These are phyloP conservation scores for Agrochola lota DNA, from an alignment of 2,888 invertebrate genomes.

Conservation along the genomic window DNA sequence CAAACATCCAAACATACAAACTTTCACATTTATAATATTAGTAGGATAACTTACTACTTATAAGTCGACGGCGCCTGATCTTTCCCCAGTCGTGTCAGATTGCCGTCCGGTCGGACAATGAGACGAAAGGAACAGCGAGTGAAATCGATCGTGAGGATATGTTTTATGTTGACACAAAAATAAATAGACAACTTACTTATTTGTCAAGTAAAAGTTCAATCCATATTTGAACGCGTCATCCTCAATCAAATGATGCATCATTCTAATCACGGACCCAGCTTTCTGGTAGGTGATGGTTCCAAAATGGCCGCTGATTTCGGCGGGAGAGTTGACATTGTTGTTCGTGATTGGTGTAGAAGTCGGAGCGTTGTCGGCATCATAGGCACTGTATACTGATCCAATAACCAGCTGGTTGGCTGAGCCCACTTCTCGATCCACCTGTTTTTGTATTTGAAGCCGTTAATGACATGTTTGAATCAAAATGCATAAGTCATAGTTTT, in stretches of 20 bases:
- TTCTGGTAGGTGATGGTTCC: constrained; percentile 93
- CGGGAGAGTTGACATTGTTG: constrained; percentile 89
- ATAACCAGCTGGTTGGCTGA: constrained; percentile 91
- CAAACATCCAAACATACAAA: too few relatives aligned
- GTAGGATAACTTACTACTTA: too few relatives aligned
- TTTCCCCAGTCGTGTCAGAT: too few relatives aligned
- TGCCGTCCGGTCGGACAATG: too few relatives aligned
- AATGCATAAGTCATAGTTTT: too few relatives aligned
- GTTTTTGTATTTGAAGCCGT: constrained; percentile 7
- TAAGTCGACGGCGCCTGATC: too few relatives aligned
- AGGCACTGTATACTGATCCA: constrained; percentile 92
- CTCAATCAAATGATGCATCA: constrained; percentile 87
- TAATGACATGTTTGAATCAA: neutral
- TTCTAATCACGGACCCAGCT: constrained; percentile 89
- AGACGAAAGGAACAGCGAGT: too few relatives aligned
- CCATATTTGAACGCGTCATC: constrained; percentile 79
- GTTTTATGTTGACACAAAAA: neutral
- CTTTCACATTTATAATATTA: too few relatives aligned
- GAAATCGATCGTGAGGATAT: too few relatives aligned
- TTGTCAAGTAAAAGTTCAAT: constrained; percentile 80
- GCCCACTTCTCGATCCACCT: constrained; percentile 92
- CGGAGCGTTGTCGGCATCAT: constrained; percentile 90
- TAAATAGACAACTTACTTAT: constrained; percentile 83
- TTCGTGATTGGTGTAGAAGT: constrained; percentile 90
- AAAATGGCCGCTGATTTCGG: constrained; percentile 92